A percentile compares a stretch with the other conserved stretches of the same genome.
Evolutionary conservation across 2,113 vertebrate species (phyloP).

Genomic region (Dicaeum eximium): DNA sequence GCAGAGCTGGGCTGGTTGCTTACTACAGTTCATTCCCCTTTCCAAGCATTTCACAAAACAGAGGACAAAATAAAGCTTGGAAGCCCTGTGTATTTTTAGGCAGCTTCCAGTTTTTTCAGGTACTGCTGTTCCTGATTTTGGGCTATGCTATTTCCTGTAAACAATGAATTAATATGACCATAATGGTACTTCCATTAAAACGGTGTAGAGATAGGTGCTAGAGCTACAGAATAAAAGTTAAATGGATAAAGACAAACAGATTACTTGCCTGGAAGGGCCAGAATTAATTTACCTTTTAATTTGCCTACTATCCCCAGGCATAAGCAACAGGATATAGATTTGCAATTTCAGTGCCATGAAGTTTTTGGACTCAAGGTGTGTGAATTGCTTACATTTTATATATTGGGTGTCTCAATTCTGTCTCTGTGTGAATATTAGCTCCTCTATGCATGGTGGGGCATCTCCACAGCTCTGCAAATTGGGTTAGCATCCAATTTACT

Average conservation of each 20-base stretch:
- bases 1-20: not conserved
- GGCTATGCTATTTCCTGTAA: not conserved
- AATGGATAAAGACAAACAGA: not conserved
- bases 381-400: not conserved
- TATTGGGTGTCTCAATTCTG: not conserved
- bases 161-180: not conserved
- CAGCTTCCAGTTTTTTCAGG: slow-evolving; percentile 23
- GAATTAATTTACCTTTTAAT: slow-evolving; percentile 15
- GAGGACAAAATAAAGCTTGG: not conserved
- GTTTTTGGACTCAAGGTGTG: not conserved
- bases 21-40: not conserved
- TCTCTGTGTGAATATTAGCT: not conserved
- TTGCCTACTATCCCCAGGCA: not conserved
- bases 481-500: not conserved
- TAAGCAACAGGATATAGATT: not conserved
- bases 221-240: not conserved
- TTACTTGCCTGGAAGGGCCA: not conserved
- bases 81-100: not conserved
- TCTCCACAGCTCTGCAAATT: not conserved
- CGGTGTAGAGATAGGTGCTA: not conserved
- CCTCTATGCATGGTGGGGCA: not conserved
- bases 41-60: not conserved
- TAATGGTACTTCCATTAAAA: not conserved
- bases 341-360: not conserved
- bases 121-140: not conserved